A percentile compares a stretch with the other conserved stretches of the same genome.
Evolutionary conservation across 1,140 invertebrate species (phyloP).

Genomic region (Apolygus lucorum): DNA sequence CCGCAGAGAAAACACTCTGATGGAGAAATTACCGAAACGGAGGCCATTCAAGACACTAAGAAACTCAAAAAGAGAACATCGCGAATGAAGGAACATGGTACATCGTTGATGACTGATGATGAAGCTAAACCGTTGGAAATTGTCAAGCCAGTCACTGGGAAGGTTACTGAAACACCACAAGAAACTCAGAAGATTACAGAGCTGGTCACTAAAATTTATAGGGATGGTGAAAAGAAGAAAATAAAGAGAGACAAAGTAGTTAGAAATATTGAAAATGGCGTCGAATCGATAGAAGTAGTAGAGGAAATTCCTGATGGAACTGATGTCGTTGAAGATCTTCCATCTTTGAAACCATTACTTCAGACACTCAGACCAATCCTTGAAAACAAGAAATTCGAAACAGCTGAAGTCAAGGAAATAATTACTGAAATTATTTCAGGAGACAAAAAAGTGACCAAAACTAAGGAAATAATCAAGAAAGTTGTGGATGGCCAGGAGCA

Average conservation of each 20-base stretch:
- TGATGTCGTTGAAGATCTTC: slow-evolving; percentile 18
- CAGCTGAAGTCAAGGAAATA: background rate
- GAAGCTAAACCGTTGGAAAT: too few relatives aligned
- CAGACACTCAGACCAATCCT: background rate
- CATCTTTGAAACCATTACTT: background rate
- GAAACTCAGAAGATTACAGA: background rate
- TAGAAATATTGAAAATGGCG: too few relatives aligned
- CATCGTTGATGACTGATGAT: too few relatives aligned
- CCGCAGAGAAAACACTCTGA: background rate
- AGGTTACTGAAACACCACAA: too few relatives aligned
- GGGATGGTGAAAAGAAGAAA: slow-evolving; percentile 2
- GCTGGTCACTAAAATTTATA: background rate
- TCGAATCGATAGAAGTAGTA: slow-evolving; percentile 35
- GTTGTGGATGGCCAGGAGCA: slow-evolving; percentile 27
- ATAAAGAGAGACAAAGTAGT: background rate
- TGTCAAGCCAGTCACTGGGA: too few relatives aligned
- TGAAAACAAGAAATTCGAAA: background rate
- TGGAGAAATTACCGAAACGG: slow-evolving; percentile 15
- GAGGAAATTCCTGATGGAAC: slow-evolving; percentile 26
- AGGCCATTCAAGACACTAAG: background rate
- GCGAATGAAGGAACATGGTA: background rate
- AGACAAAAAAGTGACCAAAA: background rate
- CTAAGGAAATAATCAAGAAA: slow-evolving; percentile 27
- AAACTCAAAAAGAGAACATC: background rate
- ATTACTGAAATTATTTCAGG: background rate